Evolutionary conservation across 2,113 vertebrate species (phyloP), one percentile per base, ranked within the genome.

Genomic region (Anarhynchus alexandrinus): DNA sequence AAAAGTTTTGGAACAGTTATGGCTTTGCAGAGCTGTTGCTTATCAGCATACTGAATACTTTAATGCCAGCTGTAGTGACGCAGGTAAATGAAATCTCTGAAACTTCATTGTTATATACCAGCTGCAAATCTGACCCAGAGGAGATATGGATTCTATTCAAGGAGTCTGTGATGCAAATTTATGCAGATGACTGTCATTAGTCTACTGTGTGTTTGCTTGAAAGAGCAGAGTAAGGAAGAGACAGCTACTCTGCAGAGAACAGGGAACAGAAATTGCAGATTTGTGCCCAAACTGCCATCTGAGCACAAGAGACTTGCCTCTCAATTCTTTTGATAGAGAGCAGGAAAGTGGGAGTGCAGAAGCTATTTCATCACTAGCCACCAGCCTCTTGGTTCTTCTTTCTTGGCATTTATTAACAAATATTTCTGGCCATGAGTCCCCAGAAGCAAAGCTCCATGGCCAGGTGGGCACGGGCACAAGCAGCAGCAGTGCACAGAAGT

Each of bases 101-200:
- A 61, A 32, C 34, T 43, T 51, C 62, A 12, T 32, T 52, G 38
- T 32, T 43, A 38, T 43, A 42, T 8, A 32, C 32, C 76, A 64
- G 80, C 82, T 79, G 76, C 42, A 77, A 34, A 84, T 16, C 78
- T 45, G 57, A 40, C 71, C 92, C 89, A 6, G 80, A 82, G 78
- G 71, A 87, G 74, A n/a, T 6, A 77, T 2, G 30, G 64, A 38
- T 40, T 72, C 90, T 51, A 6, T 21, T 82, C 58, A 7, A 82
- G 85, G 82, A 74, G 69, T 23, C 71, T 70, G 62, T 9, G 12
- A 83, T 90, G 80, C 62, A 90, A 62, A 84, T 95, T 88, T 74
- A 58, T 96, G 86, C 83, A 97, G 66, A 88, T 89, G 47, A 74
- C 22, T 80, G 32, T 62, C 71, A 94, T 94, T 58, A 91, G 26